These are phyloP conservation scores for Lithosia quadra DNA, from an alignment of 2,888 invertebrate genomes.

Conservation along the genomic window DNA sequence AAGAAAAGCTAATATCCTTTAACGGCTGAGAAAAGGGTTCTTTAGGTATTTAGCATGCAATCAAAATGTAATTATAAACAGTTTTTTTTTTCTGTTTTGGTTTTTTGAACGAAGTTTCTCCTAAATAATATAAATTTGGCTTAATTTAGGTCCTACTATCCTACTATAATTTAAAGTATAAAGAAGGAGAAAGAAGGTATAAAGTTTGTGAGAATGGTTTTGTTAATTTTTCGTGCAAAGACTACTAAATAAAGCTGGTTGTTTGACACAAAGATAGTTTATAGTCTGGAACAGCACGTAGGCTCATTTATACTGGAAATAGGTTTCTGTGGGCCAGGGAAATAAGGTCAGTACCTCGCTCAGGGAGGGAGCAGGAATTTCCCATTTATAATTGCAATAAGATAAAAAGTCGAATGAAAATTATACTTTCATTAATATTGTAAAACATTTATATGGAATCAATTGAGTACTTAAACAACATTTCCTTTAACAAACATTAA, in stretches of 20 bases:
- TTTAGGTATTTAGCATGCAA: slow-evolving; percentile 3
- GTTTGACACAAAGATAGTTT: not conserved
- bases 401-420: no score
- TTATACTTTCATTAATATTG: no score
- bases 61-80: not conserved
- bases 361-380: not conserved
- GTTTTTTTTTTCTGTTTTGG: not conserved
- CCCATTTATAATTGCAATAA: not conserved
- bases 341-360: no score
- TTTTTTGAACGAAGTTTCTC: no score
- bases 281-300: not conserved
- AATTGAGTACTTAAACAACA: no score
- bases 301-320: not conserved
- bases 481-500: no score
- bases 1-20: not conserved
- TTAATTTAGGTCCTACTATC: no score
- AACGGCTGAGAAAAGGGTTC: not conserved
- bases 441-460: no score
- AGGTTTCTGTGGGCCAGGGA: not conserved
- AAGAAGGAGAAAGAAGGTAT: no score
- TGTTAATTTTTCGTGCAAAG: not conserved
- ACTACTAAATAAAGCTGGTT: not conserved
- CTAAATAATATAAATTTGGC: no score
- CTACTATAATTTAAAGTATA: no score
- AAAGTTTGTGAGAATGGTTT: no score